phyloP scores from a whole-genome alignment of 1,140 invertebrate species.

The Papilio polyxenes region DNA sequence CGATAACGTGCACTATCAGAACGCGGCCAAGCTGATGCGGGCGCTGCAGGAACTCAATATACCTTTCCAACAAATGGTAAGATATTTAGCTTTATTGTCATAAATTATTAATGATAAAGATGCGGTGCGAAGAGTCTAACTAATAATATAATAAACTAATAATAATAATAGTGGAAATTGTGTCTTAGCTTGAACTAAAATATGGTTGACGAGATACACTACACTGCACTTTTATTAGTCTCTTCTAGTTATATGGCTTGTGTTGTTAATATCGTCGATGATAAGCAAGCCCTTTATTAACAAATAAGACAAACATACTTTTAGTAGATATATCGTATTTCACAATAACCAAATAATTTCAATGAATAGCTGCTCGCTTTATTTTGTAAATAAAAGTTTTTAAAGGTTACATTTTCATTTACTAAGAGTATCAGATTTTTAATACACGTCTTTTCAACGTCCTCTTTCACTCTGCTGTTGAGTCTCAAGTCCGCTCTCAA shows the following conservation, averaged over 20 bases:
- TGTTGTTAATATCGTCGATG: too few species aligned
- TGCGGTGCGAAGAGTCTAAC: not conserved
- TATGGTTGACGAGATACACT: too few species aligned
- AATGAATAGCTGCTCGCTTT: not conserved
- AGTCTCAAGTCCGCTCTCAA: conserved; percentile 30
- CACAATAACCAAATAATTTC: too few species aligned
- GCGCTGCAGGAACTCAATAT: conserved; percentile 90
- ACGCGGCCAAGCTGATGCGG: conserved; percentile 92
- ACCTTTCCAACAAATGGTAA: conserved; percentile 93
- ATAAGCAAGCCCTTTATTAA: too few species aligned
- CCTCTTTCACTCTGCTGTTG: conserved; percentile 28
- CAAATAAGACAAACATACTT: too few species aligned
- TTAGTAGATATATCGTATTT: too few species aligned
- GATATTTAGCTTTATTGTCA: conserved; percentile 24
- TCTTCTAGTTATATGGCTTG: too few species aligned
- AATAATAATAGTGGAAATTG: too few species aligned
- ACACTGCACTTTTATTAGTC: too few species aligned
- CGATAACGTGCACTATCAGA: conserved; percentile 98
- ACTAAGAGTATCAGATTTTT: not conserved
- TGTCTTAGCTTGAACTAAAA: too few species aligned
- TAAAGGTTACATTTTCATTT: too few species aligned
- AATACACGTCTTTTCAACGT: conserved; percentile 6
- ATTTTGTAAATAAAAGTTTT: not conserved
- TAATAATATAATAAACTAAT: too few species aligned
- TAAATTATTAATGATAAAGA: conserved; percentile 18